A percentile compares a stretch with the other conserved stretches of the same genome.
phyloP scores from a whole-genome alignment of 1,140 invertebrate species.

The Atta cephalotes region DNA sequence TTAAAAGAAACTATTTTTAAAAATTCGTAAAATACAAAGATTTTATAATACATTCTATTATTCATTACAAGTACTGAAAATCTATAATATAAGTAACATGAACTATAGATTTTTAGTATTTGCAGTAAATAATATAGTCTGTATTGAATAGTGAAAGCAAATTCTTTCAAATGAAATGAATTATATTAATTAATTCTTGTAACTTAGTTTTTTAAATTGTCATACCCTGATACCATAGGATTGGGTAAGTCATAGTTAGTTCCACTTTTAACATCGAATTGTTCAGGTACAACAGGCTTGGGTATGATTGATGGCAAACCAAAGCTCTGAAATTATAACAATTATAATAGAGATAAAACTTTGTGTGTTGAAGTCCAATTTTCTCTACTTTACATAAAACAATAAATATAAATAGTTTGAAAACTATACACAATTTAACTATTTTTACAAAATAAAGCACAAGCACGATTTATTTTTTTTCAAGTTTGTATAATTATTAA shows the following conservation, averaged over 20 bases:
- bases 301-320: conserved; percentile 86
- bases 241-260: conserved; percentile 86
- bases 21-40: not conserved
- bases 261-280: conserved; percentile 78
- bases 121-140: too few species aligned
- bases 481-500: not conserved
- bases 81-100: too few species aligned
- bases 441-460: not conserved
- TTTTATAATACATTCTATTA: too few species aligned
- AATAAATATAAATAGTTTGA: not conserved
- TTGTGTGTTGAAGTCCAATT: not conserved
- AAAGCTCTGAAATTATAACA: conserved; percentile 86
- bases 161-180: not conserved
- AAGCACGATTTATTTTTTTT: not conserved
- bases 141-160: not conserved
- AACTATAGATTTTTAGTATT: too few species aligned
- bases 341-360: conserved; percentile 8
- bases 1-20: not conserved
- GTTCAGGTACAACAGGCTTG: conserved; percentile 80
- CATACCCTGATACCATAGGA: conserved; percentile 86
- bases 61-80: too few species aligned
- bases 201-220: conserved; percentile 10
- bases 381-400: not conserved
- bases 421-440: not conserved
- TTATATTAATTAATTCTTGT: not conserved